Evolutionary conservation across 2,113 vertebrate genomes (phyloP).

Genomic region (Strix aluco): DNA sequence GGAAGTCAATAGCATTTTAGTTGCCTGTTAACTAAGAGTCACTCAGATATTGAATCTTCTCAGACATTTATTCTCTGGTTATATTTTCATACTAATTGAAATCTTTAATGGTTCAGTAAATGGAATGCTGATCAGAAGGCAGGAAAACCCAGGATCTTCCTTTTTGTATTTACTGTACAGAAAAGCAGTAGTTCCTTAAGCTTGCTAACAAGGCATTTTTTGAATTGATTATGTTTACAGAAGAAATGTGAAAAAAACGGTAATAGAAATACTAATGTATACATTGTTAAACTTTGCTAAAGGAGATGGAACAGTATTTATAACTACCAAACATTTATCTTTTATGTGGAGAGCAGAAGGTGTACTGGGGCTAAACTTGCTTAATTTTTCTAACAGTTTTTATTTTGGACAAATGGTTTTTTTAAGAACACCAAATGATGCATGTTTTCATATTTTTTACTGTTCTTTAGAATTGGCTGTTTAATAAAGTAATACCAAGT

Average conservation of each 20-base stretch:
- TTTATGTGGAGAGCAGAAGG: not conserved
- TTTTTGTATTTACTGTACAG: constrained; percentile 67
- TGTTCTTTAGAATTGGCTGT: constrained; percentile 51
- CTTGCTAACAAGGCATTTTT: constrained; percentile 30
- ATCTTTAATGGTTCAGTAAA: constrained; percentile 17
- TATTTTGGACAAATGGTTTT: constrained; percentile 46
- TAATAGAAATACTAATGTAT: constrained; percentile 49
- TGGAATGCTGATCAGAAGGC: not conserved
- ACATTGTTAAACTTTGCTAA: constrained; percentile 17
- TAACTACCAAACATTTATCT: constrained; percentile 13
- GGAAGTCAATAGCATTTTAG: not conserved
- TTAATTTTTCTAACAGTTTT: constrained; percentile 72
- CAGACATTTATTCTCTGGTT: not conserved
- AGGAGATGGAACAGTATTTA: constrained; percentile 53
- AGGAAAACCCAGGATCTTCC: constrained; percentile 4
- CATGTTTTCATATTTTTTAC: constrained; percentile 44
- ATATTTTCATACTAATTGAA: constrained; percentile 53
- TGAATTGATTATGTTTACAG: constrained; percentile 28
- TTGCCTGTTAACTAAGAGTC: constrained; percentile 22
- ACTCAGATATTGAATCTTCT: not conserved
- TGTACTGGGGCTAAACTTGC: constrained; percentile 37
- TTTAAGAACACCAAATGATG: constrained; percentile 62
- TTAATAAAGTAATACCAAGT: constrained; percentile 65
- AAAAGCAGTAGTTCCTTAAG: not conserved
- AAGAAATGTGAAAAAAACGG: constrained; percentile 40